phyloP scores from a whole-genome alignment of 2,888 invertebrate genomes.

The Crocallis elinguaria region DNA sequence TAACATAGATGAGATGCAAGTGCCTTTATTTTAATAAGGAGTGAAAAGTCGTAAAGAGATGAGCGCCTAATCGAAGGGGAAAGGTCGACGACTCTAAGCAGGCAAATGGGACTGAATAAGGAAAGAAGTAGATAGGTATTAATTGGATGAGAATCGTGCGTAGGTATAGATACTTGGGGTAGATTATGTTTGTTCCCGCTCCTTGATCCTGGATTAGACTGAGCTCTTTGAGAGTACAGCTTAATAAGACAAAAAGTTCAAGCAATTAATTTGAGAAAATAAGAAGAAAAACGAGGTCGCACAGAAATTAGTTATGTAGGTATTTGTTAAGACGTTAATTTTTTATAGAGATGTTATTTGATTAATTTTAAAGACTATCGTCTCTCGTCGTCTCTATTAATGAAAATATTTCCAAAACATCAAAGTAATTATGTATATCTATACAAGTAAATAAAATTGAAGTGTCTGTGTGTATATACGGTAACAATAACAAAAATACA shows the following conservation, averaged over 20 bases:
- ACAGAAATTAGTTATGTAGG: background rate
- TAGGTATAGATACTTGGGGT: slow-evolving; percentile 23
- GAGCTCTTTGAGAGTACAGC: slow-evolving; percentile 11
- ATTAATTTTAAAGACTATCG: too few relatives aligned
- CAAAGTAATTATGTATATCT: too few relatives aligned
- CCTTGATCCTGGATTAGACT: slow-evolving; percentile 22
- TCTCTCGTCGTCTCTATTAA: too few relatives aligned
- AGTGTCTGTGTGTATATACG: too few relatives aligned
- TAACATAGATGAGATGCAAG: background rate
- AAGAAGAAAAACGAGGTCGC: background rate
- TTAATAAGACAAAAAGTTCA: slow-evolving; percentile 25
- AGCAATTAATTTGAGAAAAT: slow-evolving; percentile 13
- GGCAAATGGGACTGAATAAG: slow-evolving; percentile 32
- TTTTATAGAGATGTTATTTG: too few relatives aligned
- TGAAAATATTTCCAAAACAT: too few relatives aligned
- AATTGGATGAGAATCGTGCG: slow-evolving; percentile 37
- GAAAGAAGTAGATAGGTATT: slow-evolving; percentile 31
- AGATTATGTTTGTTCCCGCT: slow-evolving; percentile 22
- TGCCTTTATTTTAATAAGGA: slow-evolving; percentile 19
- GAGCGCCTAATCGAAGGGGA: slow-evolving; percentile 28
- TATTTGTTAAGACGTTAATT: too few relatives aligned
- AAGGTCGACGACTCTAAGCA: slow-evolving; percentile 31
- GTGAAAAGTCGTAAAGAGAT: slow-evolving; percentile 13
- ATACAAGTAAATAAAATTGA: too few relatives aligned
- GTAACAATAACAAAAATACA: too few relatives aligned